Base-by-base conservation (phyloP, 2,888 invertebrate species). In the Argyra leucocephala region DNA sequence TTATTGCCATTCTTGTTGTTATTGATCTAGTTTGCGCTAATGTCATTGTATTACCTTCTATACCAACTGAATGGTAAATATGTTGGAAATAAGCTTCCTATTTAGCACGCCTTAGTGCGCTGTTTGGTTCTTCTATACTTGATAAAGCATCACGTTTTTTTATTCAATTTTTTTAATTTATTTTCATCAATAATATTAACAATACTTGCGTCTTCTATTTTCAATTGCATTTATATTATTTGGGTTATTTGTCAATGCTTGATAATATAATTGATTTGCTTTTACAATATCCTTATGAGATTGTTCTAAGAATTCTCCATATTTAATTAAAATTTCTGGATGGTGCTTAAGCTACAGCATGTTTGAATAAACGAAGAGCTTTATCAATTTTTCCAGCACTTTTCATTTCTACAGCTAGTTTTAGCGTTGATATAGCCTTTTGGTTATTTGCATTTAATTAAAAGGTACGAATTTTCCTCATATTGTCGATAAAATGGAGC, bases 21-120 rank as follows among this genome's bases (percentile, higher is more conserved):
- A 98, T 88, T 66, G 90, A 90, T 69, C 96, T 84, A 0, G 97
- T 93, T 78, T 98, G 94, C 23, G 90, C 88, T 59, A 98, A 82
- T 3, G 93, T 91, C 89, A 99, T 92, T 0, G 97, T 97, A 76
- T 98, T 98, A 0, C 97, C 97, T 81, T 98, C 98, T 69, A 98
- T 95, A 24, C 93, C 97, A 22, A 95, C 96, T 0, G 96, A 95
- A 75, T 98, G 97, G 78, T 96, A 96, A 68, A 98, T 94, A 76
- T 97, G 95, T 74, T 91, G 87, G 77, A 94, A 96, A 78, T 96
- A 98, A 1, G 94, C 94, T 78, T 97, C 96, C 75, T 91, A 92
- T 75, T 96, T 96, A 4, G 94, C 91, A 73, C 93, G 85, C 64
- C 92, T 83, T 70, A 96, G 81, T 6, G 93, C 91, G 0, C 89